These are phyloP conservation scores for Urocolius indicus DNA, from an alignment of 2,113 vertebrate genomes.

Conservation along the genomic window DNA sequence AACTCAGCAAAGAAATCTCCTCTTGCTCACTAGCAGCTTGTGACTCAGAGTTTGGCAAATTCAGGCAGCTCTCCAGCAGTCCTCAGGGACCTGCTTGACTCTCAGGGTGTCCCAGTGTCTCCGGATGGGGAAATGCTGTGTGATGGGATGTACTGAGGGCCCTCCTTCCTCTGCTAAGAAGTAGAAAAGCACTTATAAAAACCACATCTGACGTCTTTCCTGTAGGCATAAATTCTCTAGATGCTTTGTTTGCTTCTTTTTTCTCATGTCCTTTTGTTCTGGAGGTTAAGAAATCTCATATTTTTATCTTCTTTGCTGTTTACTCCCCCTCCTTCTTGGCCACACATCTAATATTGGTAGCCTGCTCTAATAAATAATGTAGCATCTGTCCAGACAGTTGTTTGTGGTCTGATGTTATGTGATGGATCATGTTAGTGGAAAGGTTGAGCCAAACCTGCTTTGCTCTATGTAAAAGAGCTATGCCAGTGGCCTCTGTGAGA, in stretches of 20 bases:
- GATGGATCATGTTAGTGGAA: not conserved
- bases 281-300: not conserved
- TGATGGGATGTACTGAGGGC: not conserved
- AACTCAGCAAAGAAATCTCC: not conserved
- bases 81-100: not conserved
- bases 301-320: slow-evolving; percentile 16
- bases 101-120: not conserved
- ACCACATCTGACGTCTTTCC: not conserved
- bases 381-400: not conserved
- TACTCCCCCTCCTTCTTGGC: slow-evolving; percentile 12
- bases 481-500: not conserved
- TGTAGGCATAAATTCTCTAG: not conserved
- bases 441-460: not conserved
- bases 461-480: not conserved
- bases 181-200: not conserved
- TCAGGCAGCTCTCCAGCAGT: not conserved
- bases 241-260: not conserved
- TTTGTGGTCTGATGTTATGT: slow-evolving; percentile 10
- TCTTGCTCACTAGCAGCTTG: not conserved
- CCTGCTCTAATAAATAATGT: slow-evolving; percentile 54
- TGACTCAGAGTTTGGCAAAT: not conserved
- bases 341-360: not conserved
- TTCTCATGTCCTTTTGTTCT: slow-evolving; percentile 19
- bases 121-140: not conserved
- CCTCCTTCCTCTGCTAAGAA: not conserved